Percentiles rank a stretch among this genome's conserved stretches.
phyloP scores from a whole-genome alignment of 2,888 invertebrate species.

The Drosophila meridionalis region DNA sequence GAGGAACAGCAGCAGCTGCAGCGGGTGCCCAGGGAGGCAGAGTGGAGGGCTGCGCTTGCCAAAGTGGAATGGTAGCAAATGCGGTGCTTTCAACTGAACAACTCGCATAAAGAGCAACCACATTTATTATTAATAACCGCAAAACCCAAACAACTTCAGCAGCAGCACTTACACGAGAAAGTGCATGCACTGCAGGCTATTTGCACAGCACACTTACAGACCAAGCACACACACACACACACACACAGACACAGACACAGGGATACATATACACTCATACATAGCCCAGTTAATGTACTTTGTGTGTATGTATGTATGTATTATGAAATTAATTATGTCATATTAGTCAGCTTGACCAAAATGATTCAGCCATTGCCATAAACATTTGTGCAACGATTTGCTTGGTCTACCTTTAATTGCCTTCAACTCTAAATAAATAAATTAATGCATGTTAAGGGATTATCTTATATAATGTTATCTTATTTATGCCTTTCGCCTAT shows the following conservation, averaged over 20 bases:
- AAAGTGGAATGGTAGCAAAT: constrained; percentile 17
- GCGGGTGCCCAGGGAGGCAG: not conserved
- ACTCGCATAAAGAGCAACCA: constrained; percentile 66
- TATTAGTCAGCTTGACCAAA: constrained; percentile 48
- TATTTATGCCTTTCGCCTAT: constrained; percentile 70
- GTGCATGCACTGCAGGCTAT: constrained; percentile 55
- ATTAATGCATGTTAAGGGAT: not conserved
- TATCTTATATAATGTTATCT: not conserved
- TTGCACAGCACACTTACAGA: constrained; percentile 50
- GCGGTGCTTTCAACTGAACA: constrained; percentile 50
- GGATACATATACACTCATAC: not conserved
- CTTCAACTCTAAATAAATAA: not conserved
- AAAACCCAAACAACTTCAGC: constrained; percentile 72
- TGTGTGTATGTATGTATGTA: constrained; percentile 16
- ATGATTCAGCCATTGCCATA: constrained; percentile 24
- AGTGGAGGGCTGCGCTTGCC: not conserved
- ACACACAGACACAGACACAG: not conserved
- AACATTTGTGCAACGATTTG: constrained; percentile 5
- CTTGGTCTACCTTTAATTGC: not conserved
- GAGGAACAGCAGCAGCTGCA: not conserved
- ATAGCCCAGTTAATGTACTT: constrained; percentile 34
- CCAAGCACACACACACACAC: constrained; percentile 15
- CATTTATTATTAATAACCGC: constrained; percentile 83
- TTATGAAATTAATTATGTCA: constrained; percentile 47
- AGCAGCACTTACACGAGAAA: constrained; percentile 51